Conservation (phyloP, 2,797 vertebrate species). For the Karalla daura region DNA sequence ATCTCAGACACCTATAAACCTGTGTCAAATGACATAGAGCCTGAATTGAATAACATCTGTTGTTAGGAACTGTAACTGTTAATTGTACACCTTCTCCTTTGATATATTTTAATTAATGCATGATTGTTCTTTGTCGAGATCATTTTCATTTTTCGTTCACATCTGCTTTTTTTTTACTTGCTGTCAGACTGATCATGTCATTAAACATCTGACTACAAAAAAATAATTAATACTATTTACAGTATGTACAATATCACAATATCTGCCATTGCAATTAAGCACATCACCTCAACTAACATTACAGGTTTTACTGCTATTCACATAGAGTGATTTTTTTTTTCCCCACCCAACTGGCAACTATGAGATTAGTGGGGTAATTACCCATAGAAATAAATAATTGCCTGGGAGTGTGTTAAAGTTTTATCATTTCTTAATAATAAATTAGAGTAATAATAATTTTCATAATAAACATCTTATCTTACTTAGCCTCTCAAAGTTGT, state of each 20-base stretch:
- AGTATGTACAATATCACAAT: too few species aligned
- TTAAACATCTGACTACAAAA: too few species aligned
- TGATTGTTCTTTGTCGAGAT: too few species aligned
- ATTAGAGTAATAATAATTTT: conserved; percentile 20
- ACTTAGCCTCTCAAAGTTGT: conserved; percentile 1
- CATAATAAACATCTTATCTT: not conserved
- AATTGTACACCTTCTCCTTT: too few species aligned
- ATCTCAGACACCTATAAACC: not conserved
- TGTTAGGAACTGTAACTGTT: not conserved
- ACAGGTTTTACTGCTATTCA: not conserved
- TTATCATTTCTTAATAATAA: too few species aligned
- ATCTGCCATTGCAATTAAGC: not conserved
- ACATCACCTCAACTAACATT: not conserved
- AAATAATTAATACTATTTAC: too few species aligned
- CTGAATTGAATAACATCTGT: not conserved
- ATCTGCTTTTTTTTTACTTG: conserved; percentile 3
- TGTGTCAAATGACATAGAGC: conserved; percentile 1
- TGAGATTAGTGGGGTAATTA: conserved; percentile 13
- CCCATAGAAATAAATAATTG: conserved; percentile 9
- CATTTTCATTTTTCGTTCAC: not conserved
- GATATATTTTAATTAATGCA: too few species aligned
- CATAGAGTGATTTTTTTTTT: not conserved
- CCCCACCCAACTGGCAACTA: not conserved
- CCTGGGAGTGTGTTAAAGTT: too few species aligned
- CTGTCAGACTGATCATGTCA: too few species aligned